Evolutionary conservation across 2,797 vertebrate genomes (phyloP), one percentile per base, ranked within the genome.

Genomic region (Limnodromus scolopaceus): DNA sequence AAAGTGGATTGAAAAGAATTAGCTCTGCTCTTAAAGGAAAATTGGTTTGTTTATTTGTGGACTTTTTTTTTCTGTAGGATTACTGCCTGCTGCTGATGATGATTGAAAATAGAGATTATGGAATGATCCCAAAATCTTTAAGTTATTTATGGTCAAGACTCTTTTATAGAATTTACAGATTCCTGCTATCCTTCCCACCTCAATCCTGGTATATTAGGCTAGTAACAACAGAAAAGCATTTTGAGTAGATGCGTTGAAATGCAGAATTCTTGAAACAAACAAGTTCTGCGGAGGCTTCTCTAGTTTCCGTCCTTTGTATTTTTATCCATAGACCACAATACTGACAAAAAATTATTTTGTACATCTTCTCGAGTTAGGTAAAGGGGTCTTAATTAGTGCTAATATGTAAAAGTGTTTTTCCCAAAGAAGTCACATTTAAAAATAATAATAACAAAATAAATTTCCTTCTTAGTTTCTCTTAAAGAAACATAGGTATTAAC

Each of bases 1-100:
- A 98, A 98, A 97, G 96, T 97, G 97, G 97, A 98, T 98, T 98
- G 98, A 98, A 98, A 98, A 97, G 98, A 98, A 98, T 98, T 98
- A 98, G 97, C 97, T 98, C 95, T 97, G 97, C 97, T 98, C 97
- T 98, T 98, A 97, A 97, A 98, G 97, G 98, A 98, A 98, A 98
- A 98, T 98, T 97, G 97, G 96, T 97, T 97, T 98, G 98, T 97
- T 98, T 98, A 98, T 98, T 98, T 98, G 97, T 96, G 94, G 95
- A 96, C 83, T 96, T 87, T 90, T 88, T 46, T 46, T 96, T 87
- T 13, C 77, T 76, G 30, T 53, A 64, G 93, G 97, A 98, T 98
- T 98, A 98, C 96, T 97, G 95, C 97, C 95, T 97, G 96, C 89
- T 97, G 97, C 0, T 96, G 95, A 0, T 97, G 95, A n/a, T 97